Conservation (phyloP, 2,113 vertebrate species). For the Lucifuga dentata region DNA sequence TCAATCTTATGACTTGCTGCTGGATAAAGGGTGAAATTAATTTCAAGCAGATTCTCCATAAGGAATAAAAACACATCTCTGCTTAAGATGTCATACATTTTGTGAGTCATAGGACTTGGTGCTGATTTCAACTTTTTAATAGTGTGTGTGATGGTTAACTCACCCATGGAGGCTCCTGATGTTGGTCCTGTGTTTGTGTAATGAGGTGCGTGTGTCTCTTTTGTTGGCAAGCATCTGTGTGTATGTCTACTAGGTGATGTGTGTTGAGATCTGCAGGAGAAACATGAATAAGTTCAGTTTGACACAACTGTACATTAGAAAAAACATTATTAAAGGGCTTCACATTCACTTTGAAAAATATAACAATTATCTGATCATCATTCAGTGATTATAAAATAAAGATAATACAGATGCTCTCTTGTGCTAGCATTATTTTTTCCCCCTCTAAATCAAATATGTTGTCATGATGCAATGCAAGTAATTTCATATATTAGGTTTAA, state of each 20-base stretch:
- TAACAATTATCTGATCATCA: background rate
- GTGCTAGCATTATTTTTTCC: no score
- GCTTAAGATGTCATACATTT: background rate
- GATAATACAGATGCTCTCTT: no score
- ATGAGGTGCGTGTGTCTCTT: conserved; percentile 5
- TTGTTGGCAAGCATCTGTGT: background rate
- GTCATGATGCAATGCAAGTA: no score
- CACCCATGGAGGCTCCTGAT: conserved; percentile 1
- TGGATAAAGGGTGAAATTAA: conserved; percentile 26
- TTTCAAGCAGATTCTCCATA: background rate
- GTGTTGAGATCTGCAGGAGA: conserved; percentile 22
- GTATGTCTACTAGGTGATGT: background rate
- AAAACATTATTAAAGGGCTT: no score
- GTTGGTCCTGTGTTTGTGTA: background rate
- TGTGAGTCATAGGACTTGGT: conserved; percentile 13
- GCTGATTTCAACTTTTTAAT: background rate
- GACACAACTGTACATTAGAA: background rate
- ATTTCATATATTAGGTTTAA: no score
- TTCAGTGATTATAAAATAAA: no score
- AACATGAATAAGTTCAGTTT: conserved; percentile 4
- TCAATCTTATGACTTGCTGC: conserved; percentile 28
- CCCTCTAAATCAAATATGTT: no score
- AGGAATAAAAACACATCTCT: conserved; percentile 1
- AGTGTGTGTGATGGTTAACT: background rate
- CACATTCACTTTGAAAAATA: no score